Evolutionary conservation across 2,888 invertebrate genomes (phyloP).

Genomic region (Ptilodon capucinus): DNA sequence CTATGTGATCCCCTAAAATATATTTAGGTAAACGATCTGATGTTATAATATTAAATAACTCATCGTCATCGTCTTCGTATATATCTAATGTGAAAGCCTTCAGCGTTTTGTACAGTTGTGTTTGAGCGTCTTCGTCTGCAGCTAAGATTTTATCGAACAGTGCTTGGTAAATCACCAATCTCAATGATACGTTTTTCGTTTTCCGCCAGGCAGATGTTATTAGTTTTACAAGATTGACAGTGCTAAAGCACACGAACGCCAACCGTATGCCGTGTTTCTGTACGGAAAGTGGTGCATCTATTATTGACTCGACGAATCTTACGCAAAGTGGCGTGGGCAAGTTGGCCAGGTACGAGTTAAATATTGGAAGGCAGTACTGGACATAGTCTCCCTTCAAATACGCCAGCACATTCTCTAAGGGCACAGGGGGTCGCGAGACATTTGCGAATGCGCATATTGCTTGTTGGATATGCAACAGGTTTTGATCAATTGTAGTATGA

Average conservation of each 20-base stretch:
- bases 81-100: conserved; percentile 34
- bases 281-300: conserved; percentile 44
- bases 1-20: too few species aligned
- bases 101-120: conserved; percentile 35
- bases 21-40: too few species aligned
- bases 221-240: conserved; percentile 32
- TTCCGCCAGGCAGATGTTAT: conserved; percentile 38
- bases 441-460: conserved; percentile 43
- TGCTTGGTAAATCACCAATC: conserved; percentile 38
- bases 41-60: conserved; percentile 17
- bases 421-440: conserved; percentile 44
- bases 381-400: conserved; percentile 51
- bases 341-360: conserved; percentile 36
- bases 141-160: conserved; percentile 32
- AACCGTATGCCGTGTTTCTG: conserved; percentile 51
- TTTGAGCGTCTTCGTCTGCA: conserved; percentile 20
- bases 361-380: conserved; percentile 41
- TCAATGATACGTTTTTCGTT: conserved; percentile 47
- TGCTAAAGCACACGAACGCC: conserved; percentile 41
- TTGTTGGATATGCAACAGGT: conserved; percentile 38
- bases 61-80: conserved; percentile 40
- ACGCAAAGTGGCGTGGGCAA: conserved; percentile 34
- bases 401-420: conserved; percentile 28
- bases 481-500: conserved; percentile 30
- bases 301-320: conserved; percentile 39